Evolutionary conservation across 2,797 vertebrate genomes (phyloP), one percentile per base, ranked within the genome.

Genomic region (Anguilla marmorata): DNA sequence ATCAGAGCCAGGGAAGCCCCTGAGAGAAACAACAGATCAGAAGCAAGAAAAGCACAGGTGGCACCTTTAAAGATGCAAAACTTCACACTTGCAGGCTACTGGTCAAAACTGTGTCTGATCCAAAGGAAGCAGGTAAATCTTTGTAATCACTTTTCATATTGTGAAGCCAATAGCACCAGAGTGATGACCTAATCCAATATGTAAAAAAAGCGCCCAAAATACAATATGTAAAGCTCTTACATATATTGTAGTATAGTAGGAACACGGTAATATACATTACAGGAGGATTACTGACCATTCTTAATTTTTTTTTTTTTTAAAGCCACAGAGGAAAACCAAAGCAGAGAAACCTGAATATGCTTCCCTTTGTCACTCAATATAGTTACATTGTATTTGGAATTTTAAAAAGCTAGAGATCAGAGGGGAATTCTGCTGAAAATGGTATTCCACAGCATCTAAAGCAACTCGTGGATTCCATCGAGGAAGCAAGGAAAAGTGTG

Each of bases 1-100:
- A 99, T 95, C 87, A 99, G 93, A 0, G 97, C 96, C 14, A 96
- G 89, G 30, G 96, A 97, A 85, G 98, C 95, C 91, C 96, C 98
- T 99, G 89, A 1, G 91, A 52, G 45, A 48, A 41, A 84, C 19
- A 58, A 0, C n/a, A 24, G 41, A 50, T 6, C 45, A 50, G 30
- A 30, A 0, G 85, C 88, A 19, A 60, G 14, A 89, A 84, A 90
- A 37, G 60, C 14, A 41, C 27, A 37, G 30, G 33, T 5, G 19
- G 19, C 5, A 50, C 41, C 4, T 50, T 3, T 11, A n/a, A 19
- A 19, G 19, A 82, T 12, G 14, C 14, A 79, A 41, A 14, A 4
- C 74, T n/a, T 24, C 41, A 74, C 8, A 74, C 11, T 74, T 74
- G 12, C 72, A 82, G 41, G 45, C 41, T 12, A 82, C 11, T 24